Evolutionary conservation across 2,797 vertebrate species (phyloP), one percentile per base, ranked within the genome.

Genomic region (Pempheris klunzingeri): DNA sequence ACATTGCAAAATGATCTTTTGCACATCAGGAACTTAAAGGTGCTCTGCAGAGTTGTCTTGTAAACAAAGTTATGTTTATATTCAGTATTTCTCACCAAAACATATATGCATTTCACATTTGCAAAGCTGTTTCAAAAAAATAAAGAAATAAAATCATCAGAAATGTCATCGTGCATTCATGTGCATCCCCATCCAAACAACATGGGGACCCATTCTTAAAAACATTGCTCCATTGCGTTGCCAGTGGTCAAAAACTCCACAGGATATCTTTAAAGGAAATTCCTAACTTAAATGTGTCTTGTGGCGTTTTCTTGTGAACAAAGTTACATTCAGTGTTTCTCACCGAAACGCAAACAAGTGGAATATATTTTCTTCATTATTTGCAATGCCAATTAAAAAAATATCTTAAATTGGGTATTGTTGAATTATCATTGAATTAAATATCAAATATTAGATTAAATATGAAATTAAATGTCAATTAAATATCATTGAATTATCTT

Each of bases 1-100:
- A 75, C 14, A 32, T n/a, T 39, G 17, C 18, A 77, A 62, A 64
- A 58, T 7, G 1, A 50, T 63, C 15, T 63, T 80, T 65, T 64
- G 46, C 1, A 3, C 26, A 50, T 55, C 32, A 57, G 41, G 47
- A 70, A 26, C 36, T 71, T 20, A n/a, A 76, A 50, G 41, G 38
- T 38, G 20, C 47, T 20, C 52, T 10, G 12, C n/a, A 22, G 58
- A 68, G 38, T 64, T 58, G 11, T 30, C 30, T 52, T 46, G 24
- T 24, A 26, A 46, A 32, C 30, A 32, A 32, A 32, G 30, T 32
- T 32, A 32, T 32, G 30, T 32, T 32, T 32, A 6, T 32, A 32
- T 32, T 32, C 30, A n/a, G n/a, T n/a, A n/a, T n/a, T n/a, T n/a
- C n/a, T n/a, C n/a, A n/a, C n/a, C n/a, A n/a, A n/a, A n/a, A n/a